phyloP scores from a whole-genome alignment of 2,797 vertebrate species.

The Hippocampus kuda region DNA sequence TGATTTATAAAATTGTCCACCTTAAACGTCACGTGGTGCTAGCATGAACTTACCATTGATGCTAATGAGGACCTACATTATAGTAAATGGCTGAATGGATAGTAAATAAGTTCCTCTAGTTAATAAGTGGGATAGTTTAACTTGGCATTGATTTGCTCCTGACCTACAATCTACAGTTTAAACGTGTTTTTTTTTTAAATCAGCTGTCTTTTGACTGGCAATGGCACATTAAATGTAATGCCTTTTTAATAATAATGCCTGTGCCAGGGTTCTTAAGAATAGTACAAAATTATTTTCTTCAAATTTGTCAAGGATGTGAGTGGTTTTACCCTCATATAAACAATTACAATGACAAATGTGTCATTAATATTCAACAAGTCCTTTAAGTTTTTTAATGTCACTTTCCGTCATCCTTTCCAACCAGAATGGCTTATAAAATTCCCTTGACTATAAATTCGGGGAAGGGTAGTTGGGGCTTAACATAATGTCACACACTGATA shows the following conservation, averaged over 20 bases:
- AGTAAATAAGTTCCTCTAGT: too few species aligned
- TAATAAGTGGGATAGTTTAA: too few species aligned
- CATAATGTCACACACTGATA: background rate
- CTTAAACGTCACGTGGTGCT: too few species aligned
- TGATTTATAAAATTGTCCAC: too few species aligned
- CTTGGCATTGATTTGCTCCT: too few species aligned
- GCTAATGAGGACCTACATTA: too few species aligned
- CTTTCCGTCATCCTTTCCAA: background rate
- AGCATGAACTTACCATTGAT: too few species aligned
- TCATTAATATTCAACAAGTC: background rate
- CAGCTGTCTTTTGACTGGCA: too few species aligned
- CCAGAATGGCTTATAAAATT: background rate
- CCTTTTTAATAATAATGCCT: background rate
- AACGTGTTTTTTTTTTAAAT: too few species aligned
- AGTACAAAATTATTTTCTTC: background rate
- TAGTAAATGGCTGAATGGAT: too few species aligned
- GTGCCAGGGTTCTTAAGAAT: background rate
- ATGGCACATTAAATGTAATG: background rate
- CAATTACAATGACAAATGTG: background rate
- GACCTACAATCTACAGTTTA: too few species aligned
- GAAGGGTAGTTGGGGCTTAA: background rate
- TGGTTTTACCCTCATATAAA: background rate
- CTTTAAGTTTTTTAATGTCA: background rate
- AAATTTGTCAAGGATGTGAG: background rate
- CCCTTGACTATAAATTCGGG: background rate